Percentiles rank a stretch among this genome's conserved stretches.
Evolutionary conservation across 2,888 invertebrate species (phyloP).

Genomic region (Cheilosia impressa): DNA sequence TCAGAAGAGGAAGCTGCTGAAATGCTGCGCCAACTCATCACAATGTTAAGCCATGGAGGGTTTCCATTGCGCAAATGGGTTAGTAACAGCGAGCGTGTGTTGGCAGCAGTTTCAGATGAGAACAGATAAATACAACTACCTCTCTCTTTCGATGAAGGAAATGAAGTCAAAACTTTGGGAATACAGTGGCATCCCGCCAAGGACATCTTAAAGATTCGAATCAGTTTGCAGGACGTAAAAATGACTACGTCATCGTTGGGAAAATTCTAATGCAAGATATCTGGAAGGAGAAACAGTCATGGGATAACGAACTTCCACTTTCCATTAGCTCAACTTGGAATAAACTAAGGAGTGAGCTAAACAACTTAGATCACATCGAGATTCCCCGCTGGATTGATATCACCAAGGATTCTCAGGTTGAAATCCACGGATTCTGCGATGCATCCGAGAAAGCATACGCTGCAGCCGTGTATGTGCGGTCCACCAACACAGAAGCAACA

Average conservation of each 20-base stretch:
- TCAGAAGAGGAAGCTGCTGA: slow-evolving; percentile 2
- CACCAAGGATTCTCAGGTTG: neutral
- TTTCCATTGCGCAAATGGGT: slow-evolving; percentile 17
- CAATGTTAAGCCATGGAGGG: neutral
- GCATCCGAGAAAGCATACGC: slow-evolving; percentile 6
- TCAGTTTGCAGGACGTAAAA: neutral
- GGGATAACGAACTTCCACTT: neutral
- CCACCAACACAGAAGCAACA: neutral
- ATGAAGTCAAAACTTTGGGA: neutral
- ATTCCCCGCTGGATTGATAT: slow-evolving; percentile 2
- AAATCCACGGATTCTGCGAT: slow-evolving; percentile 14
- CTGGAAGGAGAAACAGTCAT: neutral
- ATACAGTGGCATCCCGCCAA: neutral
- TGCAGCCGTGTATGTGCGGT: neutral
- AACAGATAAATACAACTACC: neutral
- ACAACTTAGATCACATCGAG: neutral
- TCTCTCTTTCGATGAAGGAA: slow-evolving; percentile 4
- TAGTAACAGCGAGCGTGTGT: neutral
- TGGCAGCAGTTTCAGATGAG: neutral
- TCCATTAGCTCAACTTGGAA: neutral
- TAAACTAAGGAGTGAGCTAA: neutral
- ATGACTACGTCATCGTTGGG: neutral
- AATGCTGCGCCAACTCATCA: neutral
- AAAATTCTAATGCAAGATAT: slow-evolving; percentile 6
- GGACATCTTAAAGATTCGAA: neutral